A percentile compares a stretch with the other conserved stretches of the same genome.
These are phyloP conservation scores for Halesus radiatus DNA, from an alignment of 1,140 invertebrate genomes.

Conservation along the genomic window DNA sequence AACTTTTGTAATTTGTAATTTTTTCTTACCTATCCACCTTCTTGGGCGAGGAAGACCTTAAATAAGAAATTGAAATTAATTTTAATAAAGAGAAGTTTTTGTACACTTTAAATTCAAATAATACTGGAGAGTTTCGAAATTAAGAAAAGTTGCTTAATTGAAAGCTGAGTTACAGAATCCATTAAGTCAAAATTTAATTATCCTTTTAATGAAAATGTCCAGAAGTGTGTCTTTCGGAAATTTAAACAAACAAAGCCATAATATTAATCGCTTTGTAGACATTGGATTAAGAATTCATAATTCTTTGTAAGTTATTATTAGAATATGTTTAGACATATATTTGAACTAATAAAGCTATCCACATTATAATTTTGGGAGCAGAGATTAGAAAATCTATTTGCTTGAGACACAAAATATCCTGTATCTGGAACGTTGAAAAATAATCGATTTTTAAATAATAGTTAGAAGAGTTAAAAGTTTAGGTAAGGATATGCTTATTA, in stretches of 20 bases:
- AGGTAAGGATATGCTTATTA: too few species aligned
- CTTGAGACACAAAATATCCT: too few species aligned
- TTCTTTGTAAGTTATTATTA: too few species aligned
- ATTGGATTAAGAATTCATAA: too few species aligned
- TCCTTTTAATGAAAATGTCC: slow-evolving; percentile 9
- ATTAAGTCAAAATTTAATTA: slow-evolving; percentile 24
- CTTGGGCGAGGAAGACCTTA: background rate
- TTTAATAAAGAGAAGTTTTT: slow-evolving; percentile 29
- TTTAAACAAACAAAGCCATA: background rate
- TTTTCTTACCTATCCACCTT: slow-evolving; percentile 12
- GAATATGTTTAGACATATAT: too few species aligned
- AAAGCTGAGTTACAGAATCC: slow-evolving; percentile 37
- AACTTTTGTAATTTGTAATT: slow-evolving; percentile 21
- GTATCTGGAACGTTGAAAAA: too few species aligned
- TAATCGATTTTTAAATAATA: too few species aligned
- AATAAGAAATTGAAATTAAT: slow-evolving; percentile 32
- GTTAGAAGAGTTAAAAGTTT: too few species aligned
- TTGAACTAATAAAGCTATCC: too few species aligned
- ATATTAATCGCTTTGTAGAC: too few species aligned
- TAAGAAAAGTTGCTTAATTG: slow-evolving; percentile 36
- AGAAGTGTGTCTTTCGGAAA: background rate
- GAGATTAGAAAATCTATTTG: too few species aligned
- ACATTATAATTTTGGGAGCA: too few species aligned
- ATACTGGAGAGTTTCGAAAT: slow-evolving; percentile 23
- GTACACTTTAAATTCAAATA: slow-evolving; percentile 35